phyloP scores from a whole-genome alignment of 2,888 invertebrate genomes.

The Cataglyphis altisquamis region DNA sequence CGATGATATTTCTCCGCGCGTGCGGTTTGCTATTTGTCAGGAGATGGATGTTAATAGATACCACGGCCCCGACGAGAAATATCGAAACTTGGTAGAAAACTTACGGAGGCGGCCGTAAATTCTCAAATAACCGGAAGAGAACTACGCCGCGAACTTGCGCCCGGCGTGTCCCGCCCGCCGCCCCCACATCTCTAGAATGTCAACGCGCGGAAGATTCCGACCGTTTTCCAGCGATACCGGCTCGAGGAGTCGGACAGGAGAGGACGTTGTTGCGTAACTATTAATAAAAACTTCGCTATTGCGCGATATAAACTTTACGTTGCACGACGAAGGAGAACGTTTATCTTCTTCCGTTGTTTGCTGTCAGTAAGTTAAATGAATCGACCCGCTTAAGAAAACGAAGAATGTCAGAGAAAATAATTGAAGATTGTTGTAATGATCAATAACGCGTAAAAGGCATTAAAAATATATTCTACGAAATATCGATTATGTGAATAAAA shows the following conservation, averaged over 20 bases:
- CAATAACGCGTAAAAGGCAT: background rate
- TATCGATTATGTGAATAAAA: background rate
- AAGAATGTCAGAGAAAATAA: background rate
- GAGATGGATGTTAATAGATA: slow-evolving; percentile 57
- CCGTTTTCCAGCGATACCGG: slow-evolving; percentile 47
- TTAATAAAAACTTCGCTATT: slow-evolving; percentile 53
- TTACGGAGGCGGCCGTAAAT: slow-evolving; percentile 52
- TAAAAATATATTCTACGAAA: background rate
- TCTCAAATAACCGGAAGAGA: slow-evolving; percentile 53
- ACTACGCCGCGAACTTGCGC: slow-evolving; percentile 49
- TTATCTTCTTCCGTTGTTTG: slow-evolving; percentile 51
- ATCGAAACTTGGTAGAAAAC: slow-evolving; percentile 56
- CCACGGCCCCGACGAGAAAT: slow-evolving; percentile 49
- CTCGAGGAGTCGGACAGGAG: slow-evolving; percentile 16
- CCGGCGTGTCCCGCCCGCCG: slow-evolving; percentile 9
- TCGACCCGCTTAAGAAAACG: slow-evolving; percentile 20
- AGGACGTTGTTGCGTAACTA: slow-evolving; percentile 46
- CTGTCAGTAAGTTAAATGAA: slow-evolving; percentile 49
- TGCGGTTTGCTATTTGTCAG: slow-evolving; percentile 48
- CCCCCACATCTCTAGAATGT: slow-evolving; percentile 42
- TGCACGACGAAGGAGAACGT: slow-evolving; percentile 20
- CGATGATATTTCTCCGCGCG: slow-evolving; percentile 49
- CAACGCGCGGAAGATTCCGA: slow-evolving; percentile 52
- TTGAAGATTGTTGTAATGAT: slow-evolving; percentile 11
- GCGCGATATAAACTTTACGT: slow-evolving; percentile 51